These are phyloP conservation scores for Dolichallabes microphthalmus DNA, from an alignment of 2,113 vertebrate genomes.

Conservation along the genomic window DNA sequence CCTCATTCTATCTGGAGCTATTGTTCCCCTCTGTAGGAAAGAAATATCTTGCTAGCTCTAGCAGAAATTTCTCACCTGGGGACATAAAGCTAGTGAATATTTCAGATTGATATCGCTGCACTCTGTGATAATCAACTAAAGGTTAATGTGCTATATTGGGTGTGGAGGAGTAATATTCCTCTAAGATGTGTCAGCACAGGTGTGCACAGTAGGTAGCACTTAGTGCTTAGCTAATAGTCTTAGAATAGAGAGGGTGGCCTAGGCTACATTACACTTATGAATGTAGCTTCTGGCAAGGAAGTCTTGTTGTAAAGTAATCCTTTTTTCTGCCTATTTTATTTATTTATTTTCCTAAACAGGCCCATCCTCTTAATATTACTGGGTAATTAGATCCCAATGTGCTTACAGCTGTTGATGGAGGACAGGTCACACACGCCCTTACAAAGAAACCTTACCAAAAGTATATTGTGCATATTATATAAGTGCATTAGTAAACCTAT, in stretches of 20 bases:
- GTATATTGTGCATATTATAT: conserved; percentile 24
- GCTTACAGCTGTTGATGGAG: conserved; percentile 60
- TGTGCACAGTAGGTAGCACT: conserved; percentile 44
- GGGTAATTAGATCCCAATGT: conserved; percentile 65
- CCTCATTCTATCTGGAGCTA: not conserved
- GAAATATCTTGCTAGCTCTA: not conserved
- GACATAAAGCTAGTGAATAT: not conserved
- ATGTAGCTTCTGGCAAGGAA: conserved; percentile 67
- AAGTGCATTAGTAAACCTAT: not conserved
- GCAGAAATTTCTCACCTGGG: not conserved
- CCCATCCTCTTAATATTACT: conserved; percentile 58
- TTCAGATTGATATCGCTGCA: conserved; percentile 47
- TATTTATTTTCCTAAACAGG: conserved; percentile 64
- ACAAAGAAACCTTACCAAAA: conserved; percentile 58
- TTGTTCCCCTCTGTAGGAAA: not conserved
- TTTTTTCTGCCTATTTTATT: conserved; percentile 10
- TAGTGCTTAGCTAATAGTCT: conserved; percentile 57
- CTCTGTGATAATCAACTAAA: conserved; percentile 67
- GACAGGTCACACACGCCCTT: conserved; percentile 43
- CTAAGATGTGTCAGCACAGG: conserved; percentile 52
- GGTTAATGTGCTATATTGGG: conserved; percentile 64
- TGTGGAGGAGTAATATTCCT: conserved; percentile 48
- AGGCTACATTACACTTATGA: conserved; percentile 70
- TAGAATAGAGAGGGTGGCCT: conserved; percentile 58
- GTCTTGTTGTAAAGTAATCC: conserved; percentile 60